Evolutionary conservation across 2,888 invertebrate genomes (phyloP), one percentile per base, ranked within the genome.

Genomic region (Spisula subtruncata): DNA sequence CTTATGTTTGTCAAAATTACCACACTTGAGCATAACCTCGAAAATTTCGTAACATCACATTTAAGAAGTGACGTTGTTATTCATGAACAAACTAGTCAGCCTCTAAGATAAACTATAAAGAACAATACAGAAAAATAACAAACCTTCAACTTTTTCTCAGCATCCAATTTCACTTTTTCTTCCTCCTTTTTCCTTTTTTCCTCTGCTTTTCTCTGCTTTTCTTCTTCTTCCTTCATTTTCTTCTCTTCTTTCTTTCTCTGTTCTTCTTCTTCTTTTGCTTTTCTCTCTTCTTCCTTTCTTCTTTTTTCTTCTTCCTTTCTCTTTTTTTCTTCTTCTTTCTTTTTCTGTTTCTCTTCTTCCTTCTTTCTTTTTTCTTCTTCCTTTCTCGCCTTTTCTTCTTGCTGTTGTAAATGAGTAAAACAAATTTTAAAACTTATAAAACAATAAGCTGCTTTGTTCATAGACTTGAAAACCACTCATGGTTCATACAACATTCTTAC

Each of bases 291-390:
- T 87, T 90, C 88, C 71, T 90, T 92, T 32, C 71, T 83, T 79
- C 85, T 87, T 82, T 92, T 90, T 86, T 92, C 92, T 60, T 92
- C 90, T 87, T 93, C 89, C 75, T 89, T 90, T 82, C 56, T 82
- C 60, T 60, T 83, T 81, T 90, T 91, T 82, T 93, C 90, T 85
- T 94, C 93, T 82, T 93, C 87, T 79, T 91, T 91, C 51, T 56
- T 88, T 83, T 66, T 82, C 46, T 88, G 83, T 83, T 88, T 91
- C 79, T 92, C 88, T 88, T 87, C 83, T 80, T 92, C 88, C 66
- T 88, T 83, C 82, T 83, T 87, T 82, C 89, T 86, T 71, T 87
- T 90, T 83, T 94, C 90, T 89, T 94, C 93, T 86, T 93, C 90
- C 84, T 90, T 92, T 80, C 71, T 88, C 84, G 81, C 89, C 35